Conservation (phyloP, 2,113 vertebrate genomes). For the Entelurus aequoreus region DNA sequence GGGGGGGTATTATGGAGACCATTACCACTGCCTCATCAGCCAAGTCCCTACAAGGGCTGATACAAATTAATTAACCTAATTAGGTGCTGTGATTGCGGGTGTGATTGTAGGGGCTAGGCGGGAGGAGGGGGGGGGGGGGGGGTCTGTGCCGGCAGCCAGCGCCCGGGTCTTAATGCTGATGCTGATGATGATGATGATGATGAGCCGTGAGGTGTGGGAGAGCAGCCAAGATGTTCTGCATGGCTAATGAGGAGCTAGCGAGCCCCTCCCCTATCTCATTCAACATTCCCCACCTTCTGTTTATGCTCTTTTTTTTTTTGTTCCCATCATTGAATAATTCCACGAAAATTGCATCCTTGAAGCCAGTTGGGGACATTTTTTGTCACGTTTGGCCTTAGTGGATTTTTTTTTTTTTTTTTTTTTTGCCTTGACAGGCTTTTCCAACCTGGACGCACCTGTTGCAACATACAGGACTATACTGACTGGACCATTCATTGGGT, state of each 20-base stretch:
- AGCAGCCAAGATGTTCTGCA: slow-evolving; percentile 89
- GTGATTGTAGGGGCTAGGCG: slow-evolving; percentile 87
- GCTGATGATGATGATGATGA: slow-evolving; percentile 63
- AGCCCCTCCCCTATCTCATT: slow-evolving; percentile 5
- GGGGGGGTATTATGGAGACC: slow-evolving; percentile 77
- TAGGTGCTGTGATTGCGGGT: slow-evolving; percentile 99
- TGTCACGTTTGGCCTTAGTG: neutral
- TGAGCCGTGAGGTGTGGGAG: slow-evolving; percentile 93
- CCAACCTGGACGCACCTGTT: slow-evolving; percentile 22
- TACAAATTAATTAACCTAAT: slow-evolving; percentile 99
- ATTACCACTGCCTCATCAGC: slow-evolving; percentile 98
- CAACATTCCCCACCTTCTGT: slow-evolving; percentile 18
- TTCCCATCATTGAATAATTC: slow-evolving; percentile 1
- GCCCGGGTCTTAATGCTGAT: slow-evolving; percentile 71
- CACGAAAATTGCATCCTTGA: neutral
- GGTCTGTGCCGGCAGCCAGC: slow-evolving; percentile 88
- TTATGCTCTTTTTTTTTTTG: slow-evolving; percentile 6
- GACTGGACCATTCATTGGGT: neutral
- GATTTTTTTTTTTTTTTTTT: neutral
- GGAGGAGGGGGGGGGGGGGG: slow-evolving; percentile 43
- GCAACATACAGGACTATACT: neutral
- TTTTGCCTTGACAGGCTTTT: no score
- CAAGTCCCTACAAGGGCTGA: slow-evolving; percentile 98
- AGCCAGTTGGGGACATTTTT: neutral
- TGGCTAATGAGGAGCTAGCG: slow-evolving; percentile 81